These are phyloP conservation scores for Heliothis subflexa DNA, from an alignment of 1,140 invertebrate genomes.

Conservation along the genomic window DNA sequence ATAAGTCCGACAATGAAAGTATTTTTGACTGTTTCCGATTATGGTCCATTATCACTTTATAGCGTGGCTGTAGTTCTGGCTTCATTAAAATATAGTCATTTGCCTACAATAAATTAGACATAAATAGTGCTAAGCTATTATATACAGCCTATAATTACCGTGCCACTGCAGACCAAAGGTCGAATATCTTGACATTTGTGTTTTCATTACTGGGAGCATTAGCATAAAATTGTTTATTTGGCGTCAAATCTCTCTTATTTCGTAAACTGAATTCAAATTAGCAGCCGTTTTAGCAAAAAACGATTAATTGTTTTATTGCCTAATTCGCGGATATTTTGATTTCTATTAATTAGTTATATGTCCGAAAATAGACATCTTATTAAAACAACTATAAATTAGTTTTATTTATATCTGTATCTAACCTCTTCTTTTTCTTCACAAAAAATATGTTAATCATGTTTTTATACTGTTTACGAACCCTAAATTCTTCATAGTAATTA, in stretches of 20 bases:
- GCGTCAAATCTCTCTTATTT: neutral
- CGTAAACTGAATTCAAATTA: conserved; percentile 8
- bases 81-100: no score
- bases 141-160: neutral
- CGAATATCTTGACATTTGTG: no score
- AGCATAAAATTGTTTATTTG: conserved; percentile 15
- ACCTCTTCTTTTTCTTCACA: no score
- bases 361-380: neutral
- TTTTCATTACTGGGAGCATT: neutral
- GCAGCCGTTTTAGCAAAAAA: conserved; percentile 13
- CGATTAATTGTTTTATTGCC: conserved; percentile 34
- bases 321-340: conserved; percentile 25
- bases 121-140: neutral
- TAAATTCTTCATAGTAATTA: no score
- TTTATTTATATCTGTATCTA: neutral
- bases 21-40: no score
- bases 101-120: no score
- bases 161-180: neutral
- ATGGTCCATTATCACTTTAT: no score
- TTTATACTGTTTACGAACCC: no score
- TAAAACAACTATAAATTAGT: conserved; percentile 17
- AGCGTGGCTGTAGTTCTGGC: no score
- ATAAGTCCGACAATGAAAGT: no score
- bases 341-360: conserved; percentile 13
- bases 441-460: no score